A percentile compares a stretch with the other conserved stretches of the same genome.
phyloP scores from a whole-genome alignment of 2,797 vertebrate species.

The Platyrinchus mystaceus region DNA sequence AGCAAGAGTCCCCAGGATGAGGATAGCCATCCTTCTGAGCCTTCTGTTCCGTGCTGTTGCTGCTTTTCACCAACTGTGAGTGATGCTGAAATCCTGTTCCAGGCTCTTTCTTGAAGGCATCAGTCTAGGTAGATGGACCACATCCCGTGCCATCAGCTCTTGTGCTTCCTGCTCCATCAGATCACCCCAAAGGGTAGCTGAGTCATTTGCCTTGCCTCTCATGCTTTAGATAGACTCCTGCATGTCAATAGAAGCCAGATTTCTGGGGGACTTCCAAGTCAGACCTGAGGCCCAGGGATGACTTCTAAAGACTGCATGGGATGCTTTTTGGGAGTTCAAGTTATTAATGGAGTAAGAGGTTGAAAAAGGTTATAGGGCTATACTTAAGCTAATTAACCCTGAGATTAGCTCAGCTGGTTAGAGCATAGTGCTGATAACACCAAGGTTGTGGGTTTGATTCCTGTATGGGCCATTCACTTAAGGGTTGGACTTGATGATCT shows the following conservation, averaged over 20 bases:
- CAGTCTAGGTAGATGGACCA: not conserved
- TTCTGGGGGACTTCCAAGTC: not conserved
- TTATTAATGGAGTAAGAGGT: not conserved
- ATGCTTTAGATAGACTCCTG: not conserved
- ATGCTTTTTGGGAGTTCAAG: not conserved
- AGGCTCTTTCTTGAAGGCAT: not conserved
- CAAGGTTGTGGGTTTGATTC: not conserved
- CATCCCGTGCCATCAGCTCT: not conserved
- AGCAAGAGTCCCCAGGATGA: slow-evolving; percentile 3
- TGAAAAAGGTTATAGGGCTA: not conserved
- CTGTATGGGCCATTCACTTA: not conserved
- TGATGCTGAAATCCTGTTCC: slow-evolving; percentile 14
- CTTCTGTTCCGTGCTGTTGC: slow-evolving; percentile 11
- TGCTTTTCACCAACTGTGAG: slow-evolving; percentile 61
- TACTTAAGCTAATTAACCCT: not conserved
- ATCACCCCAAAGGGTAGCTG: not conserved
- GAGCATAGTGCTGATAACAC: not conserved
- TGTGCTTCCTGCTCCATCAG: not conserved
- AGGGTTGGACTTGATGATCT: not conserved
- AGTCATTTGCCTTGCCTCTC: not conserved
- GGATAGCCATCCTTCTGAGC: not conserved
- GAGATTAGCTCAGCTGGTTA: not conserved
- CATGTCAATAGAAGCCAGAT: not conserved
- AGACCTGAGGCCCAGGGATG: not conserved
- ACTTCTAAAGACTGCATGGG: not conserved